Base-by-base conservation (phyloP, 1,140 invertebrate genomes). In the Leptonema lineaticorne region DNA sequence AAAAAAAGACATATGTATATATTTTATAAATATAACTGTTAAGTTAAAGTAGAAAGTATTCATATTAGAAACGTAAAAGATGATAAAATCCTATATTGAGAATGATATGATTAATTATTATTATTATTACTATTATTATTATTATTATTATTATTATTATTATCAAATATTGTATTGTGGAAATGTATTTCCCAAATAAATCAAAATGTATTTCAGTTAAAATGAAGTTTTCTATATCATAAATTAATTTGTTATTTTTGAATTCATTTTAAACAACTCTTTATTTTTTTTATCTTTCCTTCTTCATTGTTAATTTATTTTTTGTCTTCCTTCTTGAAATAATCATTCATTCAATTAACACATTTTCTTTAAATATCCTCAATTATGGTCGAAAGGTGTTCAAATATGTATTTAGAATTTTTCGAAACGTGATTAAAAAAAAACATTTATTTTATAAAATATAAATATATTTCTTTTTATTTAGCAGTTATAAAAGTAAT, bases 171-270 rank as follows among this genome's bases (percentile, higher is more conserved):
- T 64, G 16, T 41, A 64, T 64, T 64, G 62, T 64, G 62, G 45
- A 64, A 50, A 16, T 26, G 29, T 64, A 50, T 64, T 64, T 64
- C 62, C 16, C 62, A 50, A 62, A 64, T 64, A 64, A 64, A 62
- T 33, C 29, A 64, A 64, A 64, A 50, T 64, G 62, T 64, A 64
- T 64, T 64, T 64, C 62, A 64, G 62, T 64, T 64, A 64, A 24
- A 64, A 26, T 62, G 11, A 7, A n/a, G n/a, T 53, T 20, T 18
- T 53, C 22, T 53, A 18, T n/a, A n/a, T n/a, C n/a, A n/a, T n/a
- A n/a, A n/a, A n/a, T n/a, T n/a, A n/a, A n/a, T n/a, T n/a, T n/a
- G n/a, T n/a, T n/a, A n/a, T n/a, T n/a, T n/a, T n/a, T n/a, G n/a
- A n/a, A n/a, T n/a, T n/a, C n/a, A n/a, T n/a, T n/a, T n/a, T n/a